Conservation (phyloP, 2,113 vertebrate genomes). For the Kobus ellipsiprymnus region DNA sequence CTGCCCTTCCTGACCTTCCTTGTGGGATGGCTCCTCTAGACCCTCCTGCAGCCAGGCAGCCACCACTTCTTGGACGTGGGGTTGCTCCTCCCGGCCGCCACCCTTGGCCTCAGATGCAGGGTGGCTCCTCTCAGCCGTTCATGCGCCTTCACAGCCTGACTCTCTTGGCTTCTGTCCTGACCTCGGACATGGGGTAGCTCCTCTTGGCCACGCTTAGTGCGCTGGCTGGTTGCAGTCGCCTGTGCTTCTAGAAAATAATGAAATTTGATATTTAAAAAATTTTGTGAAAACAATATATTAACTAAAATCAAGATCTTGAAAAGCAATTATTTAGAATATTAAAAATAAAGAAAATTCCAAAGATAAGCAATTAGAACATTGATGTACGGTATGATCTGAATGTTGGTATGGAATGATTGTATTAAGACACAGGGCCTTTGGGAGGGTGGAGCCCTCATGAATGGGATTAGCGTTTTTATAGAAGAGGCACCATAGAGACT, state of each 20-base stretch:
- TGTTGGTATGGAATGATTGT: background rate
- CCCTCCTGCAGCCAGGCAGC: too few relatives aligned
- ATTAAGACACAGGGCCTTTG: background rate
- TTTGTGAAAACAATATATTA: background rate
- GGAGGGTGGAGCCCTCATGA: background rate
- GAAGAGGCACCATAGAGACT: background rate
- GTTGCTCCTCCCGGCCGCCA: too few relatives aligned
- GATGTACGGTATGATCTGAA: background rate
- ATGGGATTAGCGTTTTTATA: background rate
- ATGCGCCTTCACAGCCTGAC: too few relatives aligned
- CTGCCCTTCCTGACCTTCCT: too few relatives aligned
- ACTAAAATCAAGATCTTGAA: background rate
- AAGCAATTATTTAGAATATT: background rate
- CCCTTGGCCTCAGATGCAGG: too few relatives aligned
- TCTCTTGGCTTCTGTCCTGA: too few relatives aligned
- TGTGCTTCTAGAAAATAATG: background rate
- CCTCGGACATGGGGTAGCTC: too few relatives aligned
- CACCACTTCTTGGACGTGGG: too few relatives aligned
- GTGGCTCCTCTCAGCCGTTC: too few relatives aligned
- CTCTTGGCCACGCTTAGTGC: too few relatives aligned
- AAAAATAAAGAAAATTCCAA: background rate
- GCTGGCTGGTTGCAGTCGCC: too few relatives aligned
- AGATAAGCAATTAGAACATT: background rate
- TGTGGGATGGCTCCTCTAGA: too few relatives aligned
- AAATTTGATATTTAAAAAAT: background rate